Conservation (phyloP, 2,797 vertebrate genomes). For the Cyprinella venusta region DNA sequence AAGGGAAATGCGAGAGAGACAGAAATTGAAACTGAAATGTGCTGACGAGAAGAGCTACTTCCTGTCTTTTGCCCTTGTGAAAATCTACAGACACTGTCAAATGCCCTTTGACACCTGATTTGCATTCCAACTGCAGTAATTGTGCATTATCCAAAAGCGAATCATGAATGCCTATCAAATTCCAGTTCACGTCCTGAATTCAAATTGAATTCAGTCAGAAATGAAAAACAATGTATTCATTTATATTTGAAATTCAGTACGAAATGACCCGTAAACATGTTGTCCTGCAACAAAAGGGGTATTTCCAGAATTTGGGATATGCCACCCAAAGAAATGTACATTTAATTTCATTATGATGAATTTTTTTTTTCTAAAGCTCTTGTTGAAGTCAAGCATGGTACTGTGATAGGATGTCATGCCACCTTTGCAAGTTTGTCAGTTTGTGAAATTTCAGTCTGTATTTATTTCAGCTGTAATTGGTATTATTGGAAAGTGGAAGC, state of each 20-base stretch:
- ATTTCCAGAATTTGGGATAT: neutral
- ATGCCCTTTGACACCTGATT: constrained; percentile 32
- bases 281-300: neutral
- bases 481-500: neutral
- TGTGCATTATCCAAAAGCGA: neutral
- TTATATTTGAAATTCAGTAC: neutral
- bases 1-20: constrained; percentile 53
- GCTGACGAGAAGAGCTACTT: constrained; percentile 71
- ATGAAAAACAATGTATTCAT: too few relatives aligned
- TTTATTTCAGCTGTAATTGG: neutral
- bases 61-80: constrained; percentile 64
- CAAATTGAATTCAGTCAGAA: too few relatives aligned
- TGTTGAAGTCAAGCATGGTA: too few relatives aligned
- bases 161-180: neutral
- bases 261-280: neutral
- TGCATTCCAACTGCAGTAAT: constrained; percentile 2
- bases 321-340: too few relatives aligned
- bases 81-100: constrained; percentile 53
- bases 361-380: too few relatives aligned
- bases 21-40: constrained; percentile 70
- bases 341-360: neutral
- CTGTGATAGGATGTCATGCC: too few relatives aligned
- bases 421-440: too few relatives aligned
- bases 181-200: neutral
- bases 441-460: neutral